Conservation (phyloP, 2,888 invertebrate genomes). For the Nemapogon koenigi region DNA sequence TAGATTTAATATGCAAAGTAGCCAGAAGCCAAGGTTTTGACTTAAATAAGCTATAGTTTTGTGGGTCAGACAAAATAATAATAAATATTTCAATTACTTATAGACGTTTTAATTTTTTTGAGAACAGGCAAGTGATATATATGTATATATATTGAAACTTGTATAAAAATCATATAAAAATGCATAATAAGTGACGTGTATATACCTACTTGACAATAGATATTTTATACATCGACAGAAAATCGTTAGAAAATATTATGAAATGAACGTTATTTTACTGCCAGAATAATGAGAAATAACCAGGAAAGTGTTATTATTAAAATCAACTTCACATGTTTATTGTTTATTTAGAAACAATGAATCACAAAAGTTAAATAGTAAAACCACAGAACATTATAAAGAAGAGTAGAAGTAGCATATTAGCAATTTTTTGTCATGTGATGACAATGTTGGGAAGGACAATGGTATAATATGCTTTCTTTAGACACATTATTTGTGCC, state of each 20-base stretch:
- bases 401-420: too few species aligned
- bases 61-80: constrained; percentile 10
- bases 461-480: too few species aligned
- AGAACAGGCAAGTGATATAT: constrained; percentile 3
- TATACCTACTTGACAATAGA: neutral
- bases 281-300: constrained; percentile 13
- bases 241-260: constrained; percentile 14
- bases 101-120: neutral
- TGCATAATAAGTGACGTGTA: constrained; percentile 5
- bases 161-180: constrained; percentile 1
- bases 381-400: neutral
- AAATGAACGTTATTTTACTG: constrained; percentile 14
- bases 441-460: too few species aligned
- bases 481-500: too few species aligned
- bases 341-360: constrained; percentile 12
- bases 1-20: constrained; percentile 9
- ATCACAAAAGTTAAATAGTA: constrained; percentile 5
- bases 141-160: neutral
- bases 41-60: constrained; percentile 10
- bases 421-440: too few species aligned
- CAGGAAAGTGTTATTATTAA: constrained; percentile 14
- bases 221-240: constrained; percentile 8
- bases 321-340: constrained; percentile 10
- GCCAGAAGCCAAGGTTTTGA: constrained; percentile 9
- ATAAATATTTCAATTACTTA: constrained; percentile 3